Percentiles rank a stretch among this genome's conserved stretches.
Evolutionary conservation across 2,888 invertebrate species (phyloP).

Genomic region (Drosophila ezoana): DNA sequence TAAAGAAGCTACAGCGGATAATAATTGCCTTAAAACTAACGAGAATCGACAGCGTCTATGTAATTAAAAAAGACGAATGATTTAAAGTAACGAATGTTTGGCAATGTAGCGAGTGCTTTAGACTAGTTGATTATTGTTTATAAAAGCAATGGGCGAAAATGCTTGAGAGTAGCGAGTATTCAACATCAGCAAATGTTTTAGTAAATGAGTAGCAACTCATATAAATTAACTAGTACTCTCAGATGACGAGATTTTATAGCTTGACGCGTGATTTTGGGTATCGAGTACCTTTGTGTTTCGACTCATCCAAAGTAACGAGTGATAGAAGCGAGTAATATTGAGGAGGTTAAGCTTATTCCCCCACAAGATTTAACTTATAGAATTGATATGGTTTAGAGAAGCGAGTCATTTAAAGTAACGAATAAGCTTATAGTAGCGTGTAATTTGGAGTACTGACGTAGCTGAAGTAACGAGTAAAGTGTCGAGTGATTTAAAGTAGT

Average conservation of each 20-base stretch:
- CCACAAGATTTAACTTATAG: not conserved
- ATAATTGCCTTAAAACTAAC: not conserved
- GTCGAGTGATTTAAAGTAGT: not conserved
- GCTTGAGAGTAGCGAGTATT: not conserved
- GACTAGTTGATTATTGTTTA: too few species aligned
- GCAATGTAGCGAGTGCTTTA: not conserved
- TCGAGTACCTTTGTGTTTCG: too few species aligned
- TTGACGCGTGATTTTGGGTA: not conserved
- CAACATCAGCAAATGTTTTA: not conserved
- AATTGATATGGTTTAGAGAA: too few species aligned
- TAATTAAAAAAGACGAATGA: not conserved
- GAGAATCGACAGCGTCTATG: not conserved
- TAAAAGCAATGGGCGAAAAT: too few species aligned
- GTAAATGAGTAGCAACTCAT: too few species aligned
- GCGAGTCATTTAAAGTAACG: not conserved
- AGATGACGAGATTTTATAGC: not conserved
- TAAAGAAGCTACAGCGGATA: constrained; percentile 15
- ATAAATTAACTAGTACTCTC: not conserved
- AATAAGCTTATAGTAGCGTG: not conserved
- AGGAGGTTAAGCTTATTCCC: too few species aligned
- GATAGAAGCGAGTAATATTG: not conserved
- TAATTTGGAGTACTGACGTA: not conserved
- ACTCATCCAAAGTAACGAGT: not conserved
- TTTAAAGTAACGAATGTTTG: not conserved
- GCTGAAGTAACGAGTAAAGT: not conserved